Conservation (phyloP, 2,113 vertebrate genomes). For the Brienomyrus brachyistius region DNA sequence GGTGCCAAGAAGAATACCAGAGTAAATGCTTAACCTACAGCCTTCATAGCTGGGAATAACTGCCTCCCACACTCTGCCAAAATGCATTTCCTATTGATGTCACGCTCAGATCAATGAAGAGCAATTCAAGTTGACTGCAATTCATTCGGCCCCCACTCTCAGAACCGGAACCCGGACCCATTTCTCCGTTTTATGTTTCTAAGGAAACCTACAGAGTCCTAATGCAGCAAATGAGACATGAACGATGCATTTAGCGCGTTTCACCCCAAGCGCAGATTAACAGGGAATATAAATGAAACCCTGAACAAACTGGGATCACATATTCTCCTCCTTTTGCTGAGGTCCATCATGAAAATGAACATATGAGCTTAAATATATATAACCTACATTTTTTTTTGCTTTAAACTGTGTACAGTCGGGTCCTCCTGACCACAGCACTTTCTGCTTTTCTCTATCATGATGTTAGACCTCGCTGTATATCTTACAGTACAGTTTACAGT, state of each 20-base stretch:
- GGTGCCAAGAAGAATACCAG: not conserved
- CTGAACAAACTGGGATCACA: not conserved
- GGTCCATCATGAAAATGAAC: not conserved
- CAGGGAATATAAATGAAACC: not conserved
- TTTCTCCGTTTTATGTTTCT: not conserved
- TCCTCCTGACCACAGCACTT: not conserved
- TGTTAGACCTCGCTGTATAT: not conserved
- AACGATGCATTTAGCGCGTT: not conserved
- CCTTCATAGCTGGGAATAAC: not conserved
- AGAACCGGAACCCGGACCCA: not conserved
- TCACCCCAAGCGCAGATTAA: not conserved
- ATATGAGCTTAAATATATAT: not conserved
- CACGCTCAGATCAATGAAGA: not conserved
- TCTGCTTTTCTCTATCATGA: not conserved
- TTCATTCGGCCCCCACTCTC: not conserved
- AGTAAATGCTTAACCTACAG: not conserved
- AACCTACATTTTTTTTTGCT: not conserved
- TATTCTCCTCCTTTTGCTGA: not conserved
- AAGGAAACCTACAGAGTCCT: not conserved
- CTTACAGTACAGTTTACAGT: not conserved
- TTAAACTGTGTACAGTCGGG: not conserved
- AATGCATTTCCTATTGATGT: not conserved
- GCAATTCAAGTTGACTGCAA: not conserved
- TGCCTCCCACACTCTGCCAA: no score
- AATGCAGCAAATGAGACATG: conserved; percentile 14